Percentiles rank a stretch among this genome's conserved stretches.
phyloP scores from a whole-genome alignment of 2,113 vertebrate species.

The Jacana jacana region DNA sequence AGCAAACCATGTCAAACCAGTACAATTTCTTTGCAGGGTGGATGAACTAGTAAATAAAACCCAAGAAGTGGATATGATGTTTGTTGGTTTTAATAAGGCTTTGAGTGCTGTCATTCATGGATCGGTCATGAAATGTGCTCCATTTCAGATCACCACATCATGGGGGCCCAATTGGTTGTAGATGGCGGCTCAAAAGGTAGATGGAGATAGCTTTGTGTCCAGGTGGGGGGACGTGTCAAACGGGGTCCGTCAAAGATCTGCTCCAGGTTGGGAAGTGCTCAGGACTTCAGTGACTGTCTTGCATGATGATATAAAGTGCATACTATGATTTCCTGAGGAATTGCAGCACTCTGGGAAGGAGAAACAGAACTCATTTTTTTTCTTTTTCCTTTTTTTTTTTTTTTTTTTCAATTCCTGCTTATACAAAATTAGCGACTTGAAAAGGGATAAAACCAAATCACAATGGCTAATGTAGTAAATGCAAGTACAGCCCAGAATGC shows the following conservation, averaged over 20 bases:
- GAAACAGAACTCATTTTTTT: too few species aligned
- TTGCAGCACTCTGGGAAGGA: not conserved
- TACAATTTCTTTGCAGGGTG: not conserved
- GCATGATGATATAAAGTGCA: not conserved
- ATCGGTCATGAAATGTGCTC: not conserved
- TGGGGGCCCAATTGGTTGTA: not conserved
- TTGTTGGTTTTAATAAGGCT: not conserved
- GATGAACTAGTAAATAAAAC: not conserved
- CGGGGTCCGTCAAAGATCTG: not conserved
- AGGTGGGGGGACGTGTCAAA: not conserved
- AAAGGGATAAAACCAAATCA: not conserved
- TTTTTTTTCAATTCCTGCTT: not conserved
- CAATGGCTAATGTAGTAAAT: not conserved
- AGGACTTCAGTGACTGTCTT: not conserved
- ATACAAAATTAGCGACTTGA: not conserved
- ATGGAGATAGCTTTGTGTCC: not conserved
- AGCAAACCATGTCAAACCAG: conserved; percentile 12
- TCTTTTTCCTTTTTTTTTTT: too few species aligned
- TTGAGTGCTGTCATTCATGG: not conserved
- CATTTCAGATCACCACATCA: not conserved
- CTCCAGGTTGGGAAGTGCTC: not conserved
- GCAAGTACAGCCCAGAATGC: not conserved
- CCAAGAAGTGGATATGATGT: not conserved
- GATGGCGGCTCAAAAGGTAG: not conserved
- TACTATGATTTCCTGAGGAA: not conserved